phyloP scores from a whole-genome alignment of 2,797 vertebrate species.

The Pampus argenteus region DNA sequence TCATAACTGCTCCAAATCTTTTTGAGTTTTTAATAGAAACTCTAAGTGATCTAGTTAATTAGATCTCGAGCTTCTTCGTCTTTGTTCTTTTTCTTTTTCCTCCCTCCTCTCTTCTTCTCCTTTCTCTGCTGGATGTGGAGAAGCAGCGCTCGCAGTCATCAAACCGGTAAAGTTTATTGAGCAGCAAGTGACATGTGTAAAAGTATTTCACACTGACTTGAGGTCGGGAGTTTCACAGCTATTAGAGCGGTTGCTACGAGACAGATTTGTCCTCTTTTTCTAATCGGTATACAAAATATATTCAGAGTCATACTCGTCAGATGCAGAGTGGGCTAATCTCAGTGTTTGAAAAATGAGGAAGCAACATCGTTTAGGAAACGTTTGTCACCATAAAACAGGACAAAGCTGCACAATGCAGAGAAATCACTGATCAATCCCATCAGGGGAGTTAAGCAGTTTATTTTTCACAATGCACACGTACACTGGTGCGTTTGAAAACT shows the following conservation, averaged over 20 bases:
- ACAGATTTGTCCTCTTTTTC: conserved; percentile 54
- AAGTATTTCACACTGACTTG: conserved; percentile 50
- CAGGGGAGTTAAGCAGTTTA: too few species aligned
- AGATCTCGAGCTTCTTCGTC: conserved; percentile 10
- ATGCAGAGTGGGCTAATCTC: conserved; percentile 22
- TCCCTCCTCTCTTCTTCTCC: neutral
- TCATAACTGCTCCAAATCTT: conserved; percentile 6
- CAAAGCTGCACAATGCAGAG: too few species aligned
- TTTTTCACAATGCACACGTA: too few species aligned
- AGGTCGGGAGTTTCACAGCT: conserved; percentile 27
- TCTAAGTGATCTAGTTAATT: conserved; percentile 29
- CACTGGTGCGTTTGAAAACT: too few species aligned
- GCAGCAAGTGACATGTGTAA: conserved; percentile 51
- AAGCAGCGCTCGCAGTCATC: conserved; percentile 20
- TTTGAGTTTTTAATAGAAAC: neutral
- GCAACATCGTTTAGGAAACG: neutral
- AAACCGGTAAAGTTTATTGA: conserved; percentile 50
- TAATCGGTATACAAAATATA: conserved; percentile 38
- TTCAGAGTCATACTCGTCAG: conserved; percentile 22
- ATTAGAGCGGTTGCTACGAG: conserved; percentile 70
- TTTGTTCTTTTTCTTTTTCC: neutral
- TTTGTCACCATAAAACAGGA: neutral
- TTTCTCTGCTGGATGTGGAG: conserved; percentile 30
- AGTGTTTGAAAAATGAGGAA: conserved; percentile 1
- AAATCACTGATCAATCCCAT: too few species aligned